These are phyloP conservation scores for Andrena cerasifolii DNA, from an alignment of 1,140 invertebrate genomes.

Conservation along the genomic window DNA sequence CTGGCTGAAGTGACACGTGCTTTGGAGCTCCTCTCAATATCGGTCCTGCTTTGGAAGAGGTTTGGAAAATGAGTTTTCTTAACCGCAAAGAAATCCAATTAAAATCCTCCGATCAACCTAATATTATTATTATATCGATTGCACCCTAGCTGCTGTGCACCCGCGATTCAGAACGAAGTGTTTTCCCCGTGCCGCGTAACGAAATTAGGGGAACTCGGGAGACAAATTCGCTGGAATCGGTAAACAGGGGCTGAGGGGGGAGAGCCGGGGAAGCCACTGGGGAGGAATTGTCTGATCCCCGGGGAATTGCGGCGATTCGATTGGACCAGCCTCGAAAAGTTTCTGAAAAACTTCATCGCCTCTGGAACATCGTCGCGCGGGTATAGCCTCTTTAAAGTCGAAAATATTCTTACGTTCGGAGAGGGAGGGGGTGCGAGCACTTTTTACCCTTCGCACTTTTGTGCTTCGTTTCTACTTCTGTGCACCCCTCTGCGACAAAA, in stretches of 20 bases:
- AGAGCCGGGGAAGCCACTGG: neutral
- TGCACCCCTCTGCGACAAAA: neutral
- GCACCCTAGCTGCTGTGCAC: too few species aligned
- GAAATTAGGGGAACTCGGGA: constrained; percentile 5
- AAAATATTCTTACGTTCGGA: neutral
- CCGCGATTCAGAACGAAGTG: neutral
- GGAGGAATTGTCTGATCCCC: neutral
- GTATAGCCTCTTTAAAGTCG: neutral
- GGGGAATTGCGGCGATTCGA: neutral
- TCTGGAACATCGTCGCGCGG: neutral
- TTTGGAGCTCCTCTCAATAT: too few species aligned
- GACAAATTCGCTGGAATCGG: neutral
- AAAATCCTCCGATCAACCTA: too few species aligned
- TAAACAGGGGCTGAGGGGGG: too few species aligned
- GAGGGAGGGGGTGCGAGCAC: neutral
- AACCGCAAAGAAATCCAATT: too few species aligned
- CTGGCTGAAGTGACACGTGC: too few species aligned
- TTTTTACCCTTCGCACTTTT: neutral
- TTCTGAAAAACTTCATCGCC: neutral
- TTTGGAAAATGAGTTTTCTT: too few species aligned
- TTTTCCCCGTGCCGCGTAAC: neutral
- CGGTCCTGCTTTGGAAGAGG: too few species aligned
- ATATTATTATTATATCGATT: too few species aligned
- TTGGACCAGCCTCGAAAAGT: neutral
- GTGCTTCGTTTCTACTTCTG: neutral